Conservation (phyloP, 30 jellyfish, hydroid and myxozoan species). For the Euphysa ruthae region DNA sequence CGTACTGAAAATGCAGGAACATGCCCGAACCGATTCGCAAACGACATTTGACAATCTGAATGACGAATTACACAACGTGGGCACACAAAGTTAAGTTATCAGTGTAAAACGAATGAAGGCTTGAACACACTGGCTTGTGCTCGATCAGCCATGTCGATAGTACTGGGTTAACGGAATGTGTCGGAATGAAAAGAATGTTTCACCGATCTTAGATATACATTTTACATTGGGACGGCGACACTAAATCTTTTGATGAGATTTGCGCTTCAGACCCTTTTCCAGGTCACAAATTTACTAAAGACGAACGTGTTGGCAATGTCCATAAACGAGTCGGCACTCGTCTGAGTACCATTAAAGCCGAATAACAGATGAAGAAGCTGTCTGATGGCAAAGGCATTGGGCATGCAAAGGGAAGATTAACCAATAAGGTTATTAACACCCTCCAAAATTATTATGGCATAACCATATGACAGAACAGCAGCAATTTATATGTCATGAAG, state of each 20-base stretch:
- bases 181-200: constrained; percentile 25
- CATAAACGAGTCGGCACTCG: constrained; percentile 65
- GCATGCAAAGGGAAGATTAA: constrained; percentile 42
- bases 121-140: too few relatives aligned
- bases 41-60: too few relatives aligned
- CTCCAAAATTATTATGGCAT: constrained; percentile 52
- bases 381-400: constrained; percentile 46
- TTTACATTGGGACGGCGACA: constrained; percentile 39
- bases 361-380: constrained; percentile 26
- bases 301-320: constrained; percentile 60
- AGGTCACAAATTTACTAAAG: constrained; percentile 31
- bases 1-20: too few relatives aligned
- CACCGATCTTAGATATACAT: constrained; percentile 16
- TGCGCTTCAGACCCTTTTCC: constrained; percentile 28
- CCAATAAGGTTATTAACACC: constrained; percentile 52
- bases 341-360: constrained; percentile 27
- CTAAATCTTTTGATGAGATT: constrained; percentile 31
- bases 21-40: too few relatives aligned
- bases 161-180: constrained; percentile 55
- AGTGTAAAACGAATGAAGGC: too few relatives aligned
- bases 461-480: constrained; percentile 45
- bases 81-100: too few relatives aligned
- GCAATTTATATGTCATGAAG: constrained; percentile 39
- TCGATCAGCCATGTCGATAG: constrained; percentile 39
- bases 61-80: too few relatives aligned